Base-by-base conservation (phyloP, 2,797 vertebrate genomes). In the Danionella dracula region DNA sequence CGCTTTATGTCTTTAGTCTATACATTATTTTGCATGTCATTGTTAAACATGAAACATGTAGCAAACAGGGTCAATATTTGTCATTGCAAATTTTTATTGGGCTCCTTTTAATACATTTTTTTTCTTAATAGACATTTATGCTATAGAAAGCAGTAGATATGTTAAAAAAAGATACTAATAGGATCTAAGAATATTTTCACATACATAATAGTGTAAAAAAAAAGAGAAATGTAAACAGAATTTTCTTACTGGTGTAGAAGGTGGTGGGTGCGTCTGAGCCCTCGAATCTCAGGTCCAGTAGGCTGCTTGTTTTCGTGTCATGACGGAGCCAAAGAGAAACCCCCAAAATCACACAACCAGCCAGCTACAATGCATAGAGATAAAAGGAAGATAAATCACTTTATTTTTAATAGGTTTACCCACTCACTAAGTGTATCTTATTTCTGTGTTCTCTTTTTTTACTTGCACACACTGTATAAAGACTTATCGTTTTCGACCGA, bases 281-380 rank as follows among this genome's bases (percentile, higher is more conserved):
- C 0, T 89, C 86, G n/a, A 91, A 83, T 38, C 93, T 78, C 32
- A 92, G 79, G 4, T 84, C 88, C 60, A 99, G 86, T 53, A 99
- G 84, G 76, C 56, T 92, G 11, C 92, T 93, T 2, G 94, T 99
- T 86, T 93, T 84, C 0, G 87, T 81, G 54, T 99, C 96, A 72
- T 98, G 94, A 75, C 95, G 90, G 11, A 99, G 88, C 95, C 95
- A 99, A 4, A 99, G 85, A 35, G 94, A 94, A 80, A 99, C 93
- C 0, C 96, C 97, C 75, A 99, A 89, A 80, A 99, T 93, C 12
- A 96, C 92, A 6, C 97, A 95, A 77, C 96, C 97, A 0, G 93
- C 90, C 73, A 99, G 83, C 90, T 90, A 13, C 17, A 35, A 62
- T 13, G 41, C 9, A 58, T 1, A 34, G 3, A 59, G 7, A n/a